Conservation (phyloP, 2,113 vertebrate genomes). For the cat (Felis catus) region DNA sequence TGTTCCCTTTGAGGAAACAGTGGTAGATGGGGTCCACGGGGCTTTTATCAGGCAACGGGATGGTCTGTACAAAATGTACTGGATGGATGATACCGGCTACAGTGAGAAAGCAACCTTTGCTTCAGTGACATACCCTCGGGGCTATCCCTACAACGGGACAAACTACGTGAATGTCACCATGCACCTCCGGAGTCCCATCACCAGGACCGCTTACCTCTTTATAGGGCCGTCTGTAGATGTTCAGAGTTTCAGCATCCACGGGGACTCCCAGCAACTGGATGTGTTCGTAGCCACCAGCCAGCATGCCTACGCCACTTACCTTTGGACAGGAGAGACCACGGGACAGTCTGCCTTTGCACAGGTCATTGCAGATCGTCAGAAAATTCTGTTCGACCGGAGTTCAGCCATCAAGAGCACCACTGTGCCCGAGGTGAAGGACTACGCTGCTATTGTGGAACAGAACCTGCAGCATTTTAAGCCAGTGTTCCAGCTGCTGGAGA, state of each 20-base stretch:
- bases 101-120: conserved; percentile 90
- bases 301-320: conserved; percentile 91
- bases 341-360: conserved; percentile 91
- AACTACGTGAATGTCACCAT: conserved; percentile 97
- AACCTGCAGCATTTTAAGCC: conserved; percentile 95
- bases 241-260: conserved; percentile 92
- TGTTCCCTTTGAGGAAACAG: conserved; percentile 90
- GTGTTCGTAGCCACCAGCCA: conserved; percentile 91
- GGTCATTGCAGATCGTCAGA: conserved; percentile 90
- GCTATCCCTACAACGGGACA: conserved; percentile 96
- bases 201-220: conserved; percentile 93
- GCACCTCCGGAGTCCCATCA: conserved; percentile 90
- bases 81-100: conserved; percentile 96
- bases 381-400: conserved; percentile 92
- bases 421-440: conserved; percentile 90
- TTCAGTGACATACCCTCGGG: conserved; percentile 92
- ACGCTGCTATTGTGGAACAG: conserved; percentile 89
- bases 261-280: conserved; percentile 90
- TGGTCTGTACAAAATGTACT: conserved; percentile 95
- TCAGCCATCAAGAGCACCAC: conserved; percentile 78
- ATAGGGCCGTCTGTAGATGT: conserved; percentile 93
- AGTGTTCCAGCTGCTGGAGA: conserved; percentile 96
- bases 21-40: conserved; percentile 90
- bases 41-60: conserved; percentile 90
- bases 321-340: conserved; percentile 89